Base-by-base conservation (phyloP, 64 coral and sea anemone species). In the Hydrozoanthus tunicans region DNA sequence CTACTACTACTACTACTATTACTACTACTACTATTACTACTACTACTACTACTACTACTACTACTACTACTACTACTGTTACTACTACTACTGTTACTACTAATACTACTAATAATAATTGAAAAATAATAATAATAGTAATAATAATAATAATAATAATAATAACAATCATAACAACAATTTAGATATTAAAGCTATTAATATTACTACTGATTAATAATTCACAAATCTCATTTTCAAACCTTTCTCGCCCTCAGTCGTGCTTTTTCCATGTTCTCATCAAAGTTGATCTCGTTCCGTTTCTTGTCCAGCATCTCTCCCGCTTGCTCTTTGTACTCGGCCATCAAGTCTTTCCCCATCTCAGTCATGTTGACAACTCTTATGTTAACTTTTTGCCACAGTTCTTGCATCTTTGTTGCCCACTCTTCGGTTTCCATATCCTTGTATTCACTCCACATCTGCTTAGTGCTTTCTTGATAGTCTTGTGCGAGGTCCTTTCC, bases 371-470 rank as follows among this genome's bases (percentile, higher is more conserved):
- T 88, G 6, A 5, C 11, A 61, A 88, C 24, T 86, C 83, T 86
- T 12, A 26, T 20, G 9, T 71, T 86, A 5, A 86, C 53, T 14
- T 72, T 71, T 59, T 12, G 12, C 67, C 54, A 86, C 11, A 73
- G 53, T 25, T 86, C 66, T 15, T 86, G 53, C 66, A 72, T 58
- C 53, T 86, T 86, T 0, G 3, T 27, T 26, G 26, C 73, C 83
- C 83, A 86, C 58, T 86, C 83, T 20, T 86, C 55, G 9, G 83
- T 15, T 13, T 86, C 53, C 83, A 86, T 13, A 53, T 86, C 13
- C 67, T 73, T 86, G 23, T 88, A 69, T 13, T 88, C 84, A 12
- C 74, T 59, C 84, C 68, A 75, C 1, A 88, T 5, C 55, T 88
- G 53, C 8, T 75, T 69, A 0, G 84, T 69, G 59, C 24, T 88